Evolutionary conservation across 2,113 vertebrate species (phyloP), one percentile per base, ranked within the genome.

Genomic region (Oxyura jamaicensis): DNA sequence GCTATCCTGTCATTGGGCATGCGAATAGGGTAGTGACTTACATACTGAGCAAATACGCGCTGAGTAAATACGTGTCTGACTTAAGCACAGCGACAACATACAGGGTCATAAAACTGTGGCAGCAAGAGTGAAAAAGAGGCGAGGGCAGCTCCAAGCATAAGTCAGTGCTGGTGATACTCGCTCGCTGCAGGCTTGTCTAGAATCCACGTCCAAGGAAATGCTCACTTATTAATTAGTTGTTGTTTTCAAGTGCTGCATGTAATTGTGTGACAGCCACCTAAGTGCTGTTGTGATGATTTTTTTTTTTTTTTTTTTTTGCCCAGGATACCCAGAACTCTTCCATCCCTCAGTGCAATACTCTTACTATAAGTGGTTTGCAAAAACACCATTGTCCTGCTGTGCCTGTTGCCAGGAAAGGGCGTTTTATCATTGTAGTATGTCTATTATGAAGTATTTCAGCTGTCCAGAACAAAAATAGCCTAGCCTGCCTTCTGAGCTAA

Each of bases 1-100:
- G 66, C 69, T 84, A 8, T 62, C 80, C 92, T 94, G 93, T 93
- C 83, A 91, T 82, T 91, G 48, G 62, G 77, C 88, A 91, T 55
- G 46, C 17, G 59, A 86, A 77, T 65, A 73, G 42, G 68, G 77
- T 4, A 88, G 77, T 39, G 53, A 63, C 63, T 93, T 77, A 33
- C 25, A 84, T 28, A 50, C 7, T 14, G 26, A 81, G 76, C 68
- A 90, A 91, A 71, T 83, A 95, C 28, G 50, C 41, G 52, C 88
- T 63, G 88, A 89, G 60, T 44, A 91, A 95, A 93, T 71, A 83
- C 1, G 4, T 39, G 19, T 44, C 83, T 41, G 65, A 23, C 46
- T 56, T 76, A 67, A 3, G 8, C 31, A 8, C 6, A 90, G 88
- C 0, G 1, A 75, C 12, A 74, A 56, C 74, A 35, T 26, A 35